Evolutionary conservation across 2,888 invertebrate genomes (phyloP).

Genomic region (Autographa gamma): DNA sequence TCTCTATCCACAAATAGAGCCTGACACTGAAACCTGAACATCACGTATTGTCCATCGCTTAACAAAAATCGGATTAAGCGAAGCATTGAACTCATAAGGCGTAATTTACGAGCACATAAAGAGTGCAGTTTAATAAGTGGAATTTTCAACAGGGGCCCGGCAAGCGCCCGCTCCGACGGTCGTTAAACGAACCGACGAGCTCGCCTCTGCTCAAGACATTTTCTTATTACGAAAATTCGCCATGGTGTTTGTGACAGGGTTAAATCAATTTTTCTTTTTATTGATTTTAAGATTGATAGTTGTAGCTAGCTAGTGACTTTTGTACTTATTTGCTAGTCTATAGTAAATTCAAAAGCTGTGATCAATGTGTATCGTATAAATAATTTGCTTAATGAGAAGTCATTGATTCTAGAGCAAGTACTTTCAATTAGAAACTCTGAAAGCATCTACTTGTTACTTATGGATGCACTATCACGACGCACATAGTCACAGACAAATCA

Average conservation of each 20-base stretch:
- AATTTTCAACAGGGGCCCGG: slow-evolving; percentile 73
- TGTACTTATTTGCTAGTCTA: neutral
- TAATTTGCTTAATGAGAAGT: neutral
- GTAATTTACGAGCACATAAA: slow-evolving; percentile 81
- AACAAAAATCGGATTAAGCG: slow-evolving; percentile 69
- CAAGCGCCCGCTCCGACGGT: slow-evolving; percentile 60
- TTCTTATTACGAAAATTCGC: slow-evolving; percentile 55
- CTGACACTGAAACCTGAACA: slow-evolving; percentile 34
- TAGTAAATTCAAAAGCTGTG: neutral
- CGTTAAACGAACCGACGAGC: slow-evolving; percentile 67
- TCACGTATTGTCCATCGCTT: slow-evolving; percentile 59
- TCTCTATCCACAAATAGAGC: neutral
- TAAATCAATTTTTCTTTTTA: slow-evolving; percentile 32
- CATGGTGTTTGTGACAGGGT: slow-evolving; percentile 41
- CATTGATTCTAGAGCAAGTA: neutral
- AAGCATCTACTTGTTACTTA: neutral
- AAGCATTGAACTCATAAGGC: slow-evolving; percentile 81
- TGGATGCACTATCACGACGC: neutral
- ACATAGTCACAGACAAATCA: neutral
- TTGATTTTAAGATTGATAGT: slow-evolving; percentile 7
- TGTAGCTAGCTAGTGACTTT: neutral
- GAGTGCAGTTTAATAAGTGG: slow-evolving; percentile 79
- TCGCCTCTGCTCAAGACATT: slow-evolving; percentile 55
- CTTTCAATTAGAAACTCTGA: neutral
- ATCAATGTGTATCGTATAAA: neutral